Base-by-base conservation (phyloP, 2,797 vertebrate genomes). In the Ctenopoma kingsleyae region DNA sequence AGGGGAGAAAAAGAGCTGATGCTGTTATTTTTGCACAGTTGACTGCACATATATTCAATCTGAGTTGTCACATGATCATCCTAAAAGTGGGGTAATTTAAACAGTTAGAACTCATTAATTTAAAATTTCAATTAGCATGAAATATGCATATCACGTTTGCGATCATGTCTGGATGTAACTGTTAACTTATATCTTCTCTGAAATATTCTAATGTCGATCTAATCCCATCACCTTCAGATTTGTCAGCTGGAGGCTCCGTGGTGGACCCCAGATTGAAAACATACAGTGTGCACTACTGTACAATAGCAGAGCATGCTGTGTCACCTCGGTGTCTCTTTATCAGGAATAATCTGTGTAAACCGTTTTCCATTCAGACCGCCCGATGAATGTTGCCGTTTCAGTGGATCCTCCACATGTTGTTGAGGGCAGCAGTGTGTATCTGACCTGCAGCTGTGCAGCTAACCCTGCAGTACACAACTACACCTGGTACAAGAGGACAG, bases 361-460 rank as follows among this genome's bases (percentile, higher is more conserved):
- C 3, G 8, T 27, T n/a, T n/a, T 56, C 51, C 46, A 67, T 67
- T 44, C 72, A 91, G 89, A 87, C 50, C 10, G 0, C 11, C 89
- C 89, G 4, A 49, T 17, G n/a, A 89, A 88, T 58, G 19, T 85
- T 41, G 76, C 82, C 1, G 23, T 91, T 27, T 73, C 48, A 35
- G 23, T 85, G 41, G 50, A 73, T 20, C 60, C 60, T 8, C 13
- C 10, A 2, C 15, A 43, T 2, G 16, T 73, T 8, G 16, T 35
- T 6, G 47, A 69, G 20, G 74, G 77, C 55, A 56, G 55, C 43
- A 35, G 78, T n/a, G 69, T 89, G 54, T 89, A 74, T 32, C 54
- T 91, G 80, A 85, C 61, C 63, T 91, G 89, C 80, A 84, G 63
- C 78, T 71, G 82, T 54, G 32, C 12, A 8, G 87, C 89, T 20